phyloP scores from a whole-genome alignment of 2,888 invertebrate species.

The Brenthis daphne region DNA sequence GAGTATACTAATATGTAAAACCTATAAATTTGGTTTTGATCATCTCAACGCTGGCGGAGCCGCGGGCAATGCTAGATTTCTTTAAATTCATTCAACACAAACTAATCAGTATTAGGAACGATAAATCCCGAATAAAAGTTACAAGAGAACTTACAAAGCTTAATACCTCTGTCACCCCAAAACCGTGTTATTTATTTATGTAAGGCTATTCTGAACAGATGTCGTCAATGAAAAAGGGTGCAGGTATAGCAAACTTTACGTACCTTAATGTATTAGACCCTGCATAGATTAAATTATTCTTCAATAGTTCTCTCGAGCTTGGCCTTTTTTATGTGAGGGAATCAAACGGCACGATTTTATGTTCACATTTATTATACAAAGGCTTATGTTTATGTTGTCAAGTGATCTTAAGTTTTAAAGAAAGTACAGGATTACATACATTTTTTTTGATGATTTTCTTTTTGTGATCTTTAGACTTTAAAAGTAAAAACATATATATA shows the following conservation, averaged over 20 bases:
- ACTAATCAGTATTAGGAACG: background rate
- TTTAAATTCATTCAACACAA: too few relatives aligned
- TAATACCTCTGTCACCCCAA: slow-evolving; percentile 24
- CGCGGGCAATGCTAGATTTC: too few relatives aligned
- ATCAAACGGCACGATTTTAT: slow-evolving; percentile 30
- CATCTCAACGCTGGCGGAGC: too few relatives aligned
- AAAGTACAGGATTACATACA: background rate
- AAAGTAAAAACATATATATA: too few relatives aligned
- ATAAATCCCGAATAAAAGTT: slow-evolving; percentile 21
- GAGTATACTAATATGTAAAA: too few relatives aligned
- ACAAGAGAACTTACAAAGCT: slow-evolving; percentile 24
- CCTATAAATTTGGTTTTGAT: too few relatives aligned
- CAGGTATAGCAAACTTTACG: slow-evolving; percentile 38
- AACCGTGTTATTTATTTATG: slow-evolving; percentile 53
- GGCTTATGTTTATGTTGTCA: slow-evolving; percentile 7
- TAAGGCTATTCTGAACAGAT: slow-evolving; percentile 58
- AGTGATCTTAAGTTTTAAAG: background rate
- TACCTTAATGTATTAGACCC: slow-evolving; percentile 40
- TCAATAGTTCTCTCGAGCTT: slow-evolving; percentile 36
- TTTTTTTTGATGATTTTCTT: too few relatives aligned
- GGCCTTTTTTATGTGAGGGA: slow-evolving; percentile 32
- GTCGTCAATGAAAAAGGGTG: slow-evolving; percentile 63
- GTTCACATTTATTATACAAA: slow-evolving; percentile 32
- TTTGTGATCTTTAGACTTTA: too few relatives aligned
- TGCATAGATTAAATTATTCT: slow-evolving; percentile 43